A percentile compares a stretch with the other conserved stretches of the same genome.
phyloP scores from a whole-genome alignment of 2,888 invertebrate species.

The Gortyna flavago region DNA sequence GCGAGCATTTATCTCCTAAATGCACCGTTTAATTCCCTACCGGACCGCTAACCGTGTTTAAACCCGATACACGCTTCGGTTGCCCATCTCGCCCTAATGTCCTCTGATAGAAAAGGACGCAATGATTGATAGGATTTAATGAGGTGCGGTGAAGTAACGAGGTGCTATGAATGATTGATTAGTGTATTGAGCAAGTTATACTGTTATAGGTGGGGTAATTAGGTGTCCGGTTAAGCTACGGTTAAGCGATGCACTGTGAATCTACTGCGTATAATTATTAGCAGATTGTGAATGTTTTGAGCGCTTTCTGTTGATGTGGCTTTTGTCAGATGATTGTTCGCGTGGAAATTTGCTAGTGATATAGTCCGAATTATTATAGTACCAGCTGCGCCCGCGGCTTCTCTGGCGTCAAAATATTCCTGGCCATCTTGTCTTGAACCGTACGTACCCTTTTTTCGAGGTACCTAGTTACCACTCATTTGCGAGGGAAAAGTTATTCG shows the following conservation, averaged over 20 bases:
- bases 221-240: constrained; percentile 44
- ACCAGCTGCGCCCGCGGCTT: neutral
- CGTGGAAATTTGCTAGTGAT: neutral
- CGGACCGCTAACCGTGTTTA: constrained; percentile 64
- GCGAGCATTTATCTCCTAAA: constrained; percentile 76
- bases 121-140: constrained; percentile 62
- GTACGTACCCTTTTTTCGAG: neutral
- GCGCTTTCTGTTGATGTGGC: constrained; percentile 15
- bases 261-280: neutral
- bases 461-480: neutral
- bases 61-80: constrained; percentile 53
- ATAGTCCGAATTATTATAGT: neutral
- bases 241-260: constrained; percentile 43
- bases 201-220: constrained; percentile 53
- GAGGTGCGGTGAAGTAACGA: constrained; percentile 67
- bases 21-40: constrained; percentile 79
- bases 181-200: constrained; percentile 63
- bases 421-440: neutral
- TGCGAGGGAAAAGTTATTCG: neutral
- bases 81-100: constrained; percentile 41
- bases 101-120: constrained; percentile 43
- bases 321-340: neutral
- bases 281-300: constrained; percentile 13
- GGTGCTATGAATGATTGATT: constrained; percentile 73
- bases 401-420: neutral